Evolutionary conservation across 2,113 vertebrate genomes (phyloP).

Genomic region (Vombatus ursinus): DNA sequence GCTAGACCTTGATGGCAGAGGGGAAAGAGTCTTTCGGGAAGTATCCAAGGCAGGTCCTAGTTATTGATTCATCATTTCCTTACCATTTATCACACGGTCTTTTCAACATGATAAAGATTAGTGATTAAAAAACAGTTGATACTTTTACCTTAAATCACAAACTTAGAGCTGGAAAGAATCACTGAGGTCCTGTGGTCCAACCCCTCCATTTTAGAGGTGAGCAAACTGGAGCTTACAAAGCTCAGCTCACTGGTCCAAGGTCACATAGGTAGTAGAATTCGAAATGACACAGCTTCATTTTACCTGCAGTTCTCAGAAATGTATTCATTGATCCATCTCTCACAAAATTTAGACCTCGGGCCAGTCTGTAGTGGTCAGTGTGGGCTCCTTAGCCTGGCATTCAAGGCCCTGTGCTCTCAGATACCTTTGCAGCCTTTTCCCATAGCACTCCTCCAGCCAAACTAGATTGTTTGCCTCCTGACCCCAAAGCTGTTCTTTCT

Average conservation of each 20-base stretch:
- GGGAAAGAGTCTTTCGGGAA: no score
- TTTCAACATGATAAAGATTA: slow-evolving; percentile 2
- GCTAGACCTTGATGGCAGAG: no score
- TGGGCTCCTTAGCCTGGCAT: neutral
- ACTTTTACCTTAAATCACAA: neutral
- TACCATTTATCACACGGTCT: no score
- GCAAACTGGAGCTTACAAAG: neutral
- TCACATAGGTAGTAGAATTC: neutral
- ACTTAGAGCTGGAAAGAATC: neutral
- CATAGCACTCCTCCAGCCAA: neutral
- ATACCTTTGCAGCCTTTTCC: neutral
- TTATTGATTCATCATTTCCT: no score
- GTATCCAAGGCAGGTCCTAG: no score
- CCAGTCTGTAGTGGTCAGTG: neutral
- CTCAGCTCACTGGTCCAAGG: neutral
- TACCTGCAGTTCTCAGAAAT: neutral
- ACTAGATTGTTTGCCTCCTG: neutral
- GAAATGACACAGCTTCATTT: rapidly evolving
- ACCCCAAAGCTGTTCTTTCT: neutral
- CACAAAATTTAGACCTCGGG: neutral
- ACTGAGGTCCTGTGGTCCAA: neutral
- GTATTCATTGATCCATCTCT: neutral
- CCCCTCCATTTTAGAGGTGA: neutral
- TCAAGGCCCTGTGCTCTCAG: neutral
- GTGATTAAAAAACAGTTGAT: neutral